Percentiles rank a stretch among this genome's conserved stretches.
Evolutionary conservation across 2,113 vertebrate genomes (phyloP).

Genomic region (Corydoras sp.): DNA sequence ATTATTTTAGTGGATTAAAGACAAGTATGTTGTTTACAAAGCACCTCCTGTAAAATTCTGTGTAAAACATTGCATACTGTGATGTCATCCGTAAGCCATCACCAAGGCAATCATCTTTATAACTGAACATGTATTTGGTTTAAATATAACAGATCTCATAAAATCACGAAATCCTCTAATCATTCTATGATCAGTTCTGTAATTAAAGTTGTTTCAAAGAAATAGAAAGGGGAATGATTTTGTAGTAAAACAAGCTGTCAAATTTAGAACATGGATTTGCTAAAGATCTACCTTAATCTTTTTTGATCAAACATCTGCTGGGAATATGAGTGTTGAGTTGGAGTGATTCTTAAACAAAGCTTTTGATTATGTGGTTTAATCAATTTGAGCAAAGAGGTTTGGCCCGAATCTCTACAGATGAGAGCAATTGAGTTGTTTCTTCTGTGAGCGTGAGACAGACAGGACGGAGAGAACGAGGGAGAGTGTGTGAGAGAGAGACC

Average conservation of each 20-base stretch:
- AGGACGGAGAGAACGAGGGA: slow-evolving; percentile 27
- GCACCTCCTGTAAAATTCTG: no score
- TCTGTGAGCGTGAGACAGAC: slow-evolving; percentile 20
- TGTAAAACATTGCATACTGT: no score
- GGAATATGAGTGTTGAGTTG: slow-evolving; percentile 23
- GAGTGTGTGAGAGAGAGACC: slow-evolving; percentile 6
- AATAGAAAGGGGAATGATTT: background rate
- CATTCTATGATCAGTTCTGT: no score
- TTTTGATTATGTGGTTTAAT: slow-evolving; percentile 44
- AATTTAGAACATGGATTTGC: background rate
- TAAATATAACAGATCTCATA: no score
- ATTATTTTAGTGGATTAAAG: no score
- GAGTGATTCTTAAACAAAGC: slow-evolving; percentile 42
- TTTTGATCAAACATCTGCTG: slow-evolving; percentile 29
- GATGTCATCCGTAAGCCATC: no score
- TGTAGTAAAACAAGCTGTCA: background rate
- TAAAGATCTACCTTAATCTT: slow-evolving; percentile 23
- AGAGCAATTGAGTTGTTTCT: slow-evolving; percentile 26
- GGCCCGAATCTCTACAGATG: slow-evolving; percentile 33
- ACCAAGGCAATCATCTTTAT: no score
- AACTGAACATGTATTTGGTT: no score
- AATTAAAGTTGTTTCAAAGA: background rate
- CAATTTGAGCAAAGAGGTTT: slow-evolving; percentile 43
- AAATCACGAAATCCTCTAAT: no score
- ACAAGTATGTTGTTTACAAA: no score